These are phyloP conservation scores for Pycnonotus jocosus DNA, from an alignment of 2,113 vertebrate species.

Conservation along the genomic window DNA sequence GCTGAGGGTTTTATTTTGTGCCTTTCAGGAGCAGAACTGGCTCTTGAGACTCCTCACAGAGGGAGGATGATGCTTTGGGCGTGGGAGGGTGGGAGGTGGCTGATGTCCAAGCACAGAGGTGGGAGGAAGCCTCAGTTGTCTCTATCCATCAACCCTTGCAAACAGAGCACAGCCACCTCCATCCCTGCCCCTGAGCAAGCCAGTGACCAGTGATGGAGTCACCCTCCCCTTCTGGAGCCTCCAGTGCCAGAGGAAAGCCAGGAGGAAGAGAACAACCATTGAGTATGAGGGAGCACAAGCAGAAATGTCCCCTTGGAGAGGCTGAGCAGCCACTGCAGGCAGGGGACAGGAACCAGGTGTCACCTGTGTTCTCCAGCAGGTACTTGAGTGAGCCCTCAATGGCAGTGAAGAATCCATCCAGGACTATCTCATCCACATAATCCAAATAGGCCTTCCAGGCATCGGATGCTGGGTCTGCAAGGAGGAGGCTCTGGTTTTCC, in stretches of 20 bases:
- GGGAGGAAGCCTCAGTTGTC: not conserved
- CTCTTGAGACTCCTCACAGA: not conserved
- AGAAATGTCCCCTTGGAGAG: not conserved
- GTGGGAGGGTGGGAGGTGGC: not conserved
- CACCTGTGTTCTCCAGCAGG: slow-evolving; percentile 90
- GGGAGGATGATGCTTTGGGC: not conserved
- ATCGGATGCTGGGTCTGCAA: slow-evolving; percentile 73
- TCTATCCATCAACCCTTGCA: not conserved
- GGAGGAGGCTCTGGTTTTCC: slow-evolving; percentile 83
- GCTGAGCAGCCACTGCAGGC: not conserved
- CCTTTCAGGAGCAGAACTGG: not conserved
- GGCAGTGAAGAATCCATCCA: slow-evolving; percentile 85
- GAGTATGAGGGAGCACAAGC: not conserved
- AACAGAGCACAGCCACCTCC: not conserved
- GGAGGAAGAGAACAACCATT: not conserved
- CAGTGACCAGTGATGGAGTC: not conserved
- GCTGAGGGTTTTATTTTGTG: not conserved
- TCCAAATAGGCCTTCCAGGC: slow-evolving; percentile 85
- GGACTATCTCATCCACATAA: slow-evolving; percentile 86
- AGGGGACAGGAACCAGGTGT: not conserved
- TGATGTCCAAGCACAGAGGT: not conserved
- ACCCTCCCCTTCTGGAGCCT: not conserved
- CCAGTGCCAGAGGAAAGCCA: not conserved
- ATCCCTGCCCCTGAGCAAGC: not conserved
- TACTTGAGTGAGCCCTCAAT: slow-evolving; percentile 86